Evolutionary conservation across 2,888 invertebrate genomes (phyloP), one percentile per base, ranked within the genome.

Genomic region (Adelphocoris suturalis): DNA sequence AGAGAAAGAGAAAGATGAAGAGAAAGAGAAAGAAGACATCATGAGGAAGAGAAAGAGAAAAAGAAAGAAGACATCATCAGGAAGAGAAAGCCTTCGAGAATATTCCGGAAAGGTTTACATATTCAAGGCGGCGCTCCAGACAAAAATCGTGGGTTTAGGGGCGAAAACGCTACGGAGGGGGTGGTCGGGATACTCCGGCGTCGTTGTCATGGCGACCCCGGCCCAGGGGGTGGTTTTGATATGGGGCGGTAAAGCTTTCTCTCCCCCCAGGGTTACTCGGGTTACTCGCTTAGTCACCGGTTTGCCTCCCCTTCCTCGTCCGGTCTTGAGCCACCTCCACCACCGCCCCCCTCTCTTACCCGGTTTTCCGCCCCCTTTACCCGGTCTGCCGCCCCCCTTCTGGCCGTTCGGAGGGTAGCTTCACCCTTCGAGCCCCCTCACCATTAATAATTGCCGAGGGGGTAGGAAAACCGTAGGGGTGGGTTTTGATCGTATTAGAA

Each of bases 141-240:
- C 80, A 81, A 81, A 81, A 81, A 81, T 81, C 80, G 80, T 81
- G 80, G 80, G 11, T 47, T 57, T 57, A 57, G 57, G 7, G 47
- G 46, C 16, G 47, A 81, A 19, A 47, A 11, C 27, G 9, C 23
- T 0, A 5, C 14, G 37, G 37, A 14, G 37, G 37, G 13, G 80
- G 80, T n/a, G 46, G 14, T 37, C 37, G 80, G 46, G 46, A 81
- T 81, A 37, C 80, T 47, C 46, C 16, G 46, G 80, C 80, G 80
- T 76, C 76, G 80, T 81, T 81, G 80, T 1, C 47, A 81, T 81
- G 80, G 47, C 47, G 37, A 81, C 80, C 16, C 12, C 16, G 57
- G 52, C 37, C 37, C 37, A 37, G 37, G 57, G 57, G 57, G 57
- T 57, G 16, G 57, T 16, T 57, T 57, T 57, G 57, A 57, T 57